phyloP scores from a whole-genome alignment of 2,888 invertebrate genomes.

The Phaedon cochleariae region DNA sequence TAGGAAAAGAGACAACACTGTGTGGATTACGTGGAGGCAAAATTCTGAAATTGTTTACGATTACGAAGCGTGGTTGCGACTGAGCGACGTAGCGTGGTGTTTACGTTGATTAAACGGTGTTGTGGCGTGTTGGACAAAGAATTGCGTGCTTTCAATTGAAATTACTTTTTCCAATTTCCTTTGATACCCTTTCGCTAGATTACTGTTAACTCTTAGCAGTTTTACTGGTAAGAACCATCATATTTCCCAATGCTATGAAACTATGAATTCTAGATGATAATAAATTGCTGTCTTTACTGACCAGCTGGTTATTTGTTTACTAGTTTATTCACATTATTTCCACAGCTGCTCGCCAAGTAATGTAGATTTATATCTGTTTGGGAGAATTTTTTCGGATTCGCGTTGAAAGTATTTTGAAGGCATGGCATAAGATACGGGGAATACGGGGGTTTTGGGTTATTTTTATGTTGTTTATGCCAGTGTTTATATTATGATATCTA shows the following conservation, averaged over 20 bases:
- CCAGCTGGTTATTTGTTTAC: background rate
- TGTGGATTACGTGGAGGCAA: no score
- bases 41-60: no score
- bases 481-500: background rate
- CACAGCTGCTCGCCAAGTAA: no score
- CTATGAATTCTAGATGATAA: background rate
- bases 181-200: background rate
- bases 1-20: no score
- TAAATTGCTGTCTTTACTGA: background rate
- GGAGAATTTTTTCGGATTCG: no score
- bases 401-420: no score
- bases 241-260: background rate
- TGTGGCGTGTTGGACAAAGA: background rate
- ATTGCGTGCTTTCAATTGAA: background rate
- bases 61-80: constrained; percentile 24
- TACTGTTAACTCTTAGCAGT: no score
- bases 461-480: background rate
- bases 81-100: background rate
- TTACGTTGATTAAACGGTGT: background rate
- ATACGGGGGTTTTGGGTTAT: no score
- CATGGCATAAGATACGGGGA: no score
- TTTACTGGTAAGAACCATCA: background rate
- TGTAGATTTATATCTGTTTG: no score
- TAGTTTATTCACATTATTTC: background rate
- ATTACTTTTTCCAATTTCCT: background rate